These are phyloP conservation scores for Hylomyscus alleni DNA, from an alignment of 2,797 vertebrate genomes.

Conservation along the genomic window DNA sequence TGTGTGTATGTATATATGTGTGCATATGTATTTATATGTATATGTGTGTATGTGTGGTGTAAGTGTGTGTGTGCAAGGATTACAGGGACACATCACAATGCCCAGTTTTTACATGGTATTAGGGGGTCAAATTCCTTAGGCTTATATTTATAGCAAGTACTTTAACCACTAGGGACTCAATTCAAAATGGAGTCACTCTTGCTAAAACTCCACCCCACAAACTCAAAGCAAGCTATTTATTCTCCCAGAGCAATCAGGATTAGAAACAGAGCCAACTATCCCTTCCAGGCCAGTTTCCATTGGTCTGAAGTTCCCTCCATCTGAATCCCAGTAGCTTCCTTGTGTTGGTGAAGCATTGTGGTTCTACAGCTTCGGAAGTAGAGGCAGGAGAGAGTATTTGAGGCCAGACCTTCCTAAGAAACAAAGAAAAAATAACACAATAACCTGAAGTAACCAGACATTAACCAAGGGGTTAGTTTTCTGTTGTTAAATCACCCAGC, in stretches of 20 bases:
- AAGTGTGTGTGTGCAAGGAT: background rate
- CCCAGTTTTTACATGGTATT: background rate
- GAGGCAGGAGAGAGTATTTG: background rate
- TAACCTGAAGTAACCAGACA: background rate
- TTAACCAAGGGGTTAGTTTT: background rate
- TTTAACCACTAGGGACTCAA: background rate
- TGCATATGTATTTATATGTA: background rate
- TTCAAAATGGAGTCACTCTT: background rate
- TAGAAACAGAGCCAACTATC: background rate
- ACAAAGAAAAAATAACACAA: background rate
- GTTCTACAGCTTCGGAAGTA: background rate
- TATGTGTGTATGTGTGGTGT: too few species aligned
- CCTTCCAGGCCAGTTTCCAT: background rate
- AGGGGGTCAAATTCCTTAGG: background rate
- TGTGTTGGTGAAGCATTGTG: background rate
- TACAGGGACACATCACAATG: background rate
- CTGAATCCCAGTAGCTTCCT: background rate
- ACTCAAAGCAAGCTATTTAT: background rate
- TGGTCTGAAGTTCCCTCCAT: background rate
- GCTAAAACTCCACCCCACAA: background rate
- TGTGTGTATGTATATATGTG: too few species aligned
- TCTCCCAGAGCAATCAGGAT: background rate
- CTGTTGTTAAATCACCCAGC: background rate
- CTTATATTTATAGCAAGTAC: background rate
- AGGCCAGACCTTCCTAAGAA: background rate